A percentile compares a stretch with the other conserved stretches of the same genome.
Evolutionary conservation across 2,113 vertebrate genomes (phyloP).

Genomic region (Sinosuthora webbiana): DNA sequence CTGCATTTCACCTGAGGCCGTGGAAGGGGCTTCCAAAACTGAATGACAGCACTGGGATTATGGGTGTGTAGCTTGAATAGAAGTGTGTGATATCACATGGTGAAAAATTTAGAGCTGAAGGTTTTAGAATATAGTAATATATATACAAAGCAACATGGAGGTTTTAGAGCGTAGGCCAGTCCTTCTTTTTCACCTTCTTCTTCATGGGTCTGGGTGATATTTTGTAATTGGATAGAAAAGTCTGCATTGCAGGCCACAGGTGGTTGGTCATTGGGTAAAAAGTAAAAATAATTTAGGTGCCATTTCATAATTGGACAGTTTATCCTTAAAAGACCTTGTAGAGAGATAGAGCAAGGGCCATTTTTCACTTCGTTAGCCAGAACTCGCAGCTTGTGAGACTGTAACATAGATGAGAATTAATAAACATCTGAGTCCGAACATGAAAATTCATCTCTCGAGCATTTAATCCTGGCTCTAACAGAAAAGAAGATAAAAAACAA

Average conservation of each 20-base stretch:
- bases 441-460: not conserved
- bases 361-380: not conserved
- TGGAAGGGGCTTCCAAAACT: not conserved
- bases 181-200: not conserved
- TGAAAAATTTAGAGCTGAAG: not conserved
- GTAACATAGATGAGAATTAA: not conserved
- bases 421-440: not conserved
- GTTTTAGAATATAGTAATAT: not conserved
- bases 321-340: not conserved
- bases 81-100: not conserved
- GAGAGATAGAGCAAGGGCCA: not conserved
- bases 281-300: not conserved
- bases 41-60: not conserved
- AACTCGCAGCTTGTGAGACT: not conserved
- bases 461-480: not conserved
- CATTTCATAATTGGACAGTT: not conserved
- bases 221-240: not conserved
- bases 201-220: not conserved
- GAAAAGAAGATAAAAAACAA: not conserved
- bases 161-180: no score
- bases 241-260: rapidly evolving
- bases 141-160: not conserved
- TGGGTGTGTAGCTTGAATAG: not conserved
- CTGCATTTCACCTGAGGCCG: not conserved
- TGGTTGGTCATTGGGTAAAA: not conserved